These are phyloP conservation scores for Patagioenas fasciata DNA, from an alignment of 2,113 vertebrate genomes.

Conservation along the genomic window DNA sequence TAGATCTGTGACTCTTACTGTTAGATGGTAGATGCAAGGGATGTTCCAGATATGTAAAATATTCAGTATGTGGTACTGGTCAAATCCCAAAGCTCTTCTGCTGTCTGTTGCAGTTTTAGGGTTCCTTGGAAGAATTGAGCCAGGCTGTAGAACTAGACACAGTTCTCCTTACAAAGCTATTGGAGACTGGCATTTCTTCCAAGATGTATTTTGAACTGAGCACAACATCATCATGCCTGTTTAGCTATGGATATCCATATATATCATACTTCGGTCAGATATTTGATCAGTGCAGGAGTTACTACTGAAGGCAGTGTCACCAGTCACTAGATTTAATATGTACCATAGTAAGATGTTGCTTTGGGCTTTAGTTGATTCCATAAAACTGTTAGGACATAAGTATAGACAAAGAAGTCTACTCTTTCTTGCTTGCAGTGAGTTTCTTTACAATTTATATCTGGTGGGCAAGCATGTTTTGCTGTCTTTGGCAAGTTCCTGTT, in stretches of 20 bases:
- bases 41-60: not conserved
- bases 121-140: not conserved
- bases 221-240: too few relatives aligned
- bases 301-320: not conserved
- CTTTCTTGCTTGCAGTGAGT: not conserved
- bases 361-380: not conserved
- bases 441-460: not conserved
- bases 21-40: not conserved
- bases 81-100: not conserved
- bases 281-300: not conserved
- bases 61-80: not conserved
- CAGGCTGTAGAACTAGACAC: not conserved
- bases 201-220: too few relatives aligned
- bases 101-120: not conserved
- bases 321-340: not conserved
- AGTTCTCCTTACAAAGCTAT: not conserved
- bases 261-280: not conserved
- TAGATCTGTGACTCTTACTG: not conserved
- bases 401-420: not conserved
- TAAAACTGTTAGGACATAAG: not conserved
- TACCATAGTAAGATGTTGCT: not conserved
- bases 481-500: not conserved
- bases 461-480: not conserved
- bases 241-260: not conserved
- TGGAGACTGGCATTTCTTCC: not conserved